A percentile compares a stretch with the other conserved stretches of the same genome.
These are phyloP conservation scores for Lasioglossum calceatum DNA, from an alignment of 2,888 invertebrate genomes.

Conservation along the genomic window DNA sequence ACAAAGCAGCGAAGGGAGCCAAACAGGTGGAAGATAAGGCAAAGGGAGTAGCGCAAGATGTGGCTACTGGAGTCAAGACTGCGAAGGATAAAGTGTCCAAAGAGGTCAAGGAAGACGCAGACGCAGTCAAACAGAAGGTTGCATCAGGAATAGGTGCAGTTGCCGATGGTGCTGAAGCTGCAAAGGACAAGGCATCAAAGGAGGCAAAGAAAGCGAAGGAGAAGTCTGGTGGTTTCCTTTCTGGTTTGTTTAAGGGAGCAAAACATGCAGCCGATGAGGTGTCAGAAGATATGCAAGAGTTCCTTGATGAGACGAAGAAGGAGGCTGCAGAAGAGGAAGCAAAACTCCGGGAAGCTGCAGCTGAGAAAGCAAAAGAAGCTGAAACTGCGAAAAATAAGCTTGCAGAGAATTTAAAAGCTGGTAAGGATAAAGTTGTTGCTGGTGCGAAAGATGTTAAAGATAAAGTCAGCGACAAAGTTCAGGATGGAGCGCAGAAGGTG, in stretches of 20 bases:
- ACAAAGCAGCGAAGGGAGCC: constrained; percentile 48
- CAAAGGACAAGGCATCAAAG: constrained; percentile 82
- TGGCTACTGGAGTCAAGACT: constrained; percentile 69
- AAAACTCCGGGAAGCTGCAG: constrained; percentile 38
- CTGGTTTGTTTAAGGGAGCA: constrained; percentile 50
- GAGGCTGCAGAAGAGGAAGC: constrained; percentile 84
- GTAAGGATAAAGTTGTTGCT: constrained; percentile 52
- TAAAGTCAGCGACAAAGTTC: constrained; percentile 50
- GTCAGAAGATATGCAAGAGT: constrained; percentile 81
- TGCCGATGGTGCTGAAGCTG: constrained; percentile 73
- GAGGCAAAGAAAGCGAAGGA: constrained; percentile 86
- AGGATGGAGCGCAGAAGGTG: background rate
- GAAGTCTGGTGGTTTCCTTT: constrained; percentile 68
- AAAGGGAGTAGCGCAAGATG: background rate
- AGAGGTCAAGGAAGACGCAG: constrained; percentile 74
- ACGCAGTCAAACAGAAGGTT: constrained; percentile 62
- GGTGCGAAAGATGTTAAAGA: constrained; percentile 52
- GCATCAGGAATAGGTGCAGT: constrained; percentile 72
- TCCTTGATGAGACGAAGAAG: constrained; percentile 74
- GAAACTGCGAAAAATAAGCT: constrained; percentile 65
- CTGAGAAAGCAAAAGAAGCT: constrained; percentile 49
- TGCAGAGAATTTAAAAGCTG: constrained; percentile 49
- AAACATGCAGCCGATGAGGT: constrained; percentile 82
- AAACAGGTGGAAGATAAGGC: background rate
- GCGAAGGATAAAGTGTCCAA: constrained; percentile 73